Evolutionary conservation across 2,888 invertebrate genomes (phyloP), one percentile per base, ranked within the genome.

Genomic region (Dynastes tityus): DNA sequence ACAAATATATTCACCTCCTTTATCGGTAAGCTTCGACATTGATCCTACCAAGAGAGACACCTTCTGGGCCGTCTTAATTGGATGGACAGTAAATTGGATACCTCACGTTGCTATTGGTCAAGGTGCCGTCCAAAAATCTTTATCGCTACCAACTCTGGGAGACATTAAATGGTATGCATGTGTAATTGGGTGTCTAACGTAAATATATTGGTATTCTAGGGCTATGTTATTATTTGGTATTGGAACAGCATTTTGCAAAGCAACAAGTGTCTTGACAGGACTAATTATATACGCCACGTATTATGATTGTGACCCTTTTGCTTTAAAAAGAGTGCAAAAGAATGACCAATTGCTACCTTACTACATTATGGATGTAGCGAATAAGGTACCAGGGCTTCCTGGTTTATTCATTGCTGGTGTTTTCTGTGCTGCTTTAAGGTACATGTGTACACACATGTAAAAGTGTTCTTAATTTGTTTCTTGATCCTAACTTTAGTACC

Each of bases 391-490:
- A 13, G 94, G 95, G 0, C 90, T 95, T 63, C 92, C 94, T 45
- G 95, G 95, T 0, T 90, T 95, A 68, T 95, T 95, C 83, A 91
- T 94, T 0, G 93, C 94, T 49, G 92, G 94, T n/a, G 90, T 94
- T 64, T 94, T 94, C 83, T 93, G 93, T 83, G 93, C 94, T 0
- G 93, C 94, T 0, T 89, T 94, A 22, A 92, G 91, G 91, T 92
- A 81, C 63, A 29, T 11, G 8, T 11, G 8, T 11, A 2, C n/a
- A 16, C 5, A 53, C 53, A 53, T n/a, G 2, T 53, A 16, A 53
- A 16, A 16, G 6, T 22, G 2, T 16, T 49, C 8, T 27, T 55
- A 5, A 73, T 55, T 55, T 16, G 37, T 53, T n/a, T n/a, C 13
- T 4, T 16, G 13, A 53, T 53, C 53, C 2, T 16, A 22, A 70